Evolutionary conservation across 2,113 vertebrate species (phyloP).

Genomic region (Pagrus major): DNA sequence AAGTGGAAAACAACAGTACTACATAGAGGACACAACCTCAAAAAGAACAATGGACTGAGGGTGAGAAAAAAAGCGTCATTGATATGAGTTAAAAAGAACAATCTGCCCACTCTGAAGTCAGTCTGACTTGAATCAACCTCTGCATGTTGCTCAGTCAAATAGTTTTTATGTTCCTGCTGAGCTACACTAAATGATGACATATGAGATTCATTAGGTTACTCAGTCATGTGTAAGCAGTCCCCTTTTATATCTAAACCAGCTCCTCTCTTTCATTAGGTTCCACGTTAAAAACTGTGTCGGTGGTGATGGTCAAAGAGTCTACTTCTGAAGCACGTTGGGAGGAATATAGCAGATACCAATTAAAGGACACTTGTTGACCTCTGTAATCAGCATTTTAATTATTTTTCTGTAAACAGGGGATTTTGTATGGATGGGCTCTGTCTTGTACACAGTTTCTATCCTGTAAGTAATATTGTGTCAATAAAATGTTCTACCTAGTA

Average conservation of each 20-base stretch:
- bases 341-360: not conserved
- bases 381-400: not conserved
- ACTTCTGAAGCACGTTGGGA: not conserved
- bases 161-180: conserved; percentile 16
- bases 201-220: conserved; percentile 36
- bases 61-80: not conserved
- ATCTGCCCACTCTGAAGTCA: not conserved
- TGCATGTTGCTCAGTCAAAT: not conserved
- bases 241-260: conserved; percentile 24
- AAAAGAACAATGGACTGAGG: conserved; percentile 17
- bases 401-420: too few relatives aligned
- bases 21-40: not conserved
- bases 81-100: not conserved
- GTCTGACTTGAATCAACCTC: not conserved
- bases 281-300: conserved; percentile 1
- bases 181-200: conserved; percentile 26
- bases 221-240: not conserved
- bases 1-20: not conserved
- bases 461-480: not conserved
- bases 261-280: conserved; percentile 28
- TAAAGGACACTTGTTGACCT: not conserved
- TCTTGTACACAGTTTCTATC: not conserved
- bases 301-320: conserved; percentile 12
- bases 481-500: not conserved
- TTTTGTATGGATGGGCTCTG: not conserved